These are phyloP conservation scores for Thinocorus orbignyianus DNA, from an alignment of 2,113 vertebrate species.

Conservation along the genomic window DNA sequence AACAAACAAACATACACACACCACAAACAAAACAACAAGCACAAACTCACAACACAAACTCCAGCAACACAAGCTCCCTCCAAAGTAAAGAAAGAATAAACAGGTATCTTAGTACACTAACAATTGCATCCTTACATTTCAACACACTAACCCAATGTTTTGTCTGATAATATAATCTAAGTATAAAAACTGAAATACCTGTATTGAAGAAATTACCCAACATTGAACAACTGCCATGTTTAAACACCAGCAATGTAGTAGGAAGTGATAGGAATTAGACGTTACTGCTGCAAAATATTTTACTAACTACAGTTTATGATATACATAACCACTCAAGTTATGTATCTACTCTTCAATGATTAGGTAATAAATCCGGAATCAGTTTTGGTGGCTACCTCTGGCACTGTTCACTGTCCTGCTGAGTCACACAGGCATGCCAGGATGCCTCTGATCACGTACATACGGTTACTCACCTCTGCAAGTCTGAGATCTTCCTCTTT, in stretches of 20 bases:
- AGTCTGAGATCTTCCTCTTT: not conserved
- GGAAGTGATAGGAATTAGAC: not conserved
- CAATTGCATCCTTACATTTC: not conserved
- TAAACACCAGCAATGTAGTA: not conserved
- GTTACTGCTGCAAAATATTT: not conserved
- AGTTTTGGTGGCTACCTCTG: not conserved
- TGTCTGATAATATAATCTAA: not conserved
- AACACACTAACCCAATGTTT: not conserved
- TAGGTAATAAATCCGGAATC: rapidly evolving
- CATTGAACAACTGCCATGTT: not conserved
- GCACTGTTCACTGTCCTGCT: not conserved
- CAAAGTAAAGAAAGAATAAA: not conserved
- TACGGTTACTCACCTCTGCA: not conserved
- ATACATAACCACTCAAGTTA: not conserved
- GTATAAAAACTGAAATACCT: not conserved
- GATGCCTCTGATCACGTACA: rapidly evolving
- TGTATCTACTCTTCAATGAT: not conserved
- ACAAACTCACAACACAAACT: not conserved
- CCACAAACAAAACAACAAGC: not conserved
- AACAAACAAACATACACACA: not conserved
- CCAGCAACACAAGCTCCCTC: not conserved
- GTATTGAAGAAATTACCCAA: not conserved
- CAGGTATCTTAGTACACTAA: not conserved
- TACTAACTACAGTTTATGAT: not conserved
- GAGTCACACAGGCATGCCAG: not conserved